Base-by-base conservation (phyloP, 2,113 vertebrate species). In the Ammodytes dubius region DNA sequence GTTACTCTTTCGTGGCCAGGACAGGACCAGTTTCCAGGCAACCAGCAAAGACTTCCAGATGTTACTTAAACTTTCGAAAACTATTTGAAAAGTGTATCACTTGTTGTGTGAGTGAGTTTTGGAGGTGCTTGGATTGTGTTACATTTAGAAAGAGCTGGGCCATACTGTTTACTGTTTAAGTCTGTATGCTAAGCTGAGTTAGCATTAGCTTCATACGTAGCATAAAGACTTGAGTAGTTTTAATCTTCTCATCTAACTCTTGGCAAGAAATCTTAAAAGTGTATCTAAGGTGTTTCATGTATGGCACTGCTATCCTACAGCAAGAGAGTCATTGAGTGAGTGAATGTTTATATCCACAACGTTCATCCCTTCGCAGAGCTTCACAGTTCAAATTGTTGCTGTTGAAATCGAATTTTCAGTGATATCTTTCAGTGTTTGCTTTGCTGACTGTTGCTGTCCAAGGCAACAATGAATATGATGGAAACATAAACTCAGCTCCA, bases 341-440 rank as follows among this genome's bases (percentile, higher is more conserved):
- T 14, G 15, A 14, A 10, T 79, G 59, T 66, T 67, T 73, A 15
- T 46, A 45, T 27, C 11, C 9, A 27, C 12, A 52, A 35, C 46
- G 46, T 35, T 42, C 1, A 42, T 47, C 56, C 43, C 9, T 7
- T 52, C 12, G 53, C 56, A 68, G 11, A 50, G 42, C 68, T n/a
- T 14, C n/a, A 2, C 68, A 13, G 27, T 27, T 27, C 27, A 27
- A 27, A 27, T 27, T 27, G 27, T n/a, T n/a, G n/a, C 54, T 63
- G 59, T 60, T 39, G 15, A 54, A 67, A 67, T n/a, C 54, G 1
- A 54, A 42, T 82, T 78, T 70, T 39, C 27, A 7, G 3, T 60
- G n/a, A 56, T 74, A 74, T 60, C 69, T 27, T 47, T 43, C 8
- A 70, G 45, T 60, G 63, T 43, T 69, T 47, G 39, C 53, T 19